A percentile compares a stretch with the other conserved stretches of the same genome.
These are phyloP conservation scores for Agonopterix heracliana DNA, from an alignment of 2,888 invertebrate genomes.

Conservation along the genomic window DNA sequence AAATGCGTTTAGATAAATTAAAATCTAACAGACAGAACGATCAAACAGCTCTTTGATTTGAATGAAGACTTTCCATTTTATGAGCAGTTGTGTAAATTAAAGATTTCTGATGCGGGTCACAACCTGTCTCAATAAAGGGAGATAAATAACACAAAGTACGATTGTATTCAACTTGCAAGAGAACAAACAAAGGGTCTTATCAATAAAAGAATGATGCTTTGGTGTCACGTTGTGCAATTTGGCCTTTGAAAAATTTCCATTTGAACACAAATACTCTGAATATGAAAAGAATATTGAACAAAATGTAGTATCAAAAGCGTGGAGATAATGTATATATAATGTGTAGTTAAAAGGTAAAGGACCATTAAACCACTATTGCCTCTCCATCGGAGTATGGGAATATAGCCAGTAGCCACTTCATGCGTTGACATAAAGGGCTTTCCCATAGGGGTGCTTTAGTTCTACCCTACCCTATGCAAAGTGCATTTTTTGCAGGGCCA, in stretches of 20 bases:
- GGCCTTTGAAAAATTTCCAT: no score
- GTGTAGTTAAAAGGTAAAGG: no score
- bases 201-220: no score
- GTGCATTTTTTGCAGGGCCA: constrained; percentile 12
- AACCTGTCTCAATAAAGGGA: constrained; percentile 4
- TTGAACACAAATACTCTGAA: no score
- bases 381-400: background rate
- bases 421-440: background rate
- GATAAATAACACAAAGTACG: background rate
- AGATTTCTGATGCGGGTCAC: constrained; percentile 2
- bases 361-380: no score
- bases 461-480: constrained; percentile 7
- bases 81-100: constrained; percentile 8
- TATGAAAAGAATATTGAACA: no score
- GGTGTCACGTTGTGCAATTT: no score
- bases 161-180: no score
- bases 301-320: no score
- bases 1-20: background rate
- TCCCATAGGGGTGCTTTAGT: background rate
- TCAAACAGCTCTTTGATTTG: background rate
- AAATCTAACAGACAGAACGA: background rate
- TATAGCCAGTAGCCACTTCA: background rate
- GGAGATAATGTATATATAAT: no score
- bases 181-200: no score
- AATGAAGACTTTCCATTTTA: constrained; percentile 3